Evolutionary conservation across 2,888 invertebrate genomes (phyloP), one percentile per base, ranked within the genome.

Genomic region (Rhaphigaster nebulosa): DNA sequence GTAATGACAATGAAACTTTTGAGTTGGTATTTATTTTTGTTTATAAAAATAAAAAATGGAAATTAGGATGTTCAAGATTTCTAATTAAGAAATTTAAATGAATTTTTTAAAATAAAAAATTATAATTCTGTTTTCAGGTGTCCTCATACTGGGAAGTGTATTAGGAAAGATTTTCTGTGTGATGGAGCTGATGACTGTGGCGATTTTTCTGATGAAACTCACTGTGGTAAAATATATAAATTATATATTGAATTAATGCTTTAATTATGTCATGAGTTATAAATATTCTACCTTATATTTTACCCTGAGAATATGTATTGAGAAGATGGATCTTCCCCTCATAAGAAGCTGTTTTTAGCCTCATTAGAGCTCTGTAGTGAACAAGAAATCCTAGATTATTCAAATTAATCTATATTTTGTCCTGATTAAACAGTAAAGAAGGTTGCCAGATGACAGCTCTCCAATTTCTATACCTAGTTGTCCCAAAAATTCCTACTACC

Each of bases 141-240:
- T 93, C 96, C 96, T 3, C 95, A 94, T 92, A 96, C 97, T 23
- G 96, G 95, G 92, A 95, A 95, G 89, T 97, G 97, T 93, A 97
- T 97, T 91, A 95, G 95, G 84, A 95, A 96, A 92, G 91, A 92
- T 18, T 92, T 92, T 92, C 91, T 92, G 34, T 92, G 92, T 90
- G 92, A 92, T 90, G 92, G 92, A 23, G 91, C 91, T 41, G 92
- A 92, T 88, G 92, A 92, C 91, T 93, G 92, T 87, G 92, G 92
- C 5, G 92, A 93, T 87, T 92, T 92, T 90, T 92, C 92, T 38
- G 93, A 93, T 90, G 93, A 93, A 91, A 91, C 91, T 2, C 92
- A 92, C 88, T 93, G 93, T 90, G 92, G 92, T 93, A 76, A 65
- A 76, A n/a, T 84, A 45, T 84, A n/a, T 45, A n/a, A n/a, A 1